Conservation (phyloP, 64 coral and sea anemone genomes). For the Montipora capricornis region DNA sequence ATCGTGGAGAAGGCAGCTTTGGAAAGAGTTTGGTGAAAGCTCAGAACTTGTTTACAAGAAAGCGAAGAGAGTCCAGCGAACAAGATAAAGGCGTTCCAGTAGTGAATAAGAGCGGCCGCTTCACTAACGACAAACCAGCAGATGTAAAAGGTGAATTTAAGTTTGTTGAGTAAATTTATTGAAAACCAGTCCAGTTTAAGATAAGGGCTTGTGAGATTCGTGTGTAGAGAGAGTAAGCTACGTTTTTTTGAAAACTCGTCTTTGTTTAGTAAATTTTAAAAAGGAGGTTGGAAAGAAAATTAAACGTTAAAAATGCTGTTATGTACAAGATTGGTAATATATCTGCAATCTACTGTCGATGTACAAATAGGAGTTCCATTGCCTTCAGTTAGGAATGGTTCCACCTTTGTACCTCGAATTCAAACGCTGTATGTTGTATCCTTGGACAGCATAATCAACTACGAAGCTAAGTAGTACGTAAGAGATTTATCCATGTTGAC, state of each 20-base stretch:
- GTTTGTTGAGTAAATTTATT: not conserved
- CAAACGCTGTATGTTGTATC: too few relatives aligned
- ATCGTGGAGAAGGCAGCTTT: constrained; percentile 80
- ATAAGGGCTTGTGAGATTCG: not conserved
- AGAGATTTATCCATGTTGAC: too few relatives aligned
- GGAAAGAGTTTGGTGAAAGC: constrained; percentile 80
- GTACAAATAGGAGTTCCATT: not conserved
- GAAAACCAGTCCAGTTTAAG: not conserved
- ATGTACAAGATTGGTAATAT: too few relatives aligned
- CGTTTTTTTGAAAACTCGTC: too few relatives aligned
- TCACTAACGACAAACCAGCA: constrained; percentile 18
- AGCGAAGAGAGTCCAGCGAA: constrained; percentile 79
- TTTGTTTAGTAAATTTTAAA: too few relatives aligned
- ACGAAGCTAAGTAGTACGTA: not conserved
- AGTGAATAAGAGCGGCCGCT: constrained; percentile 50
- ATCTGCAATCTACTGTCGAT: too few relatives aligned
- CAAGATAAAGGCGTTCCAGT: constrained; percentile 59
- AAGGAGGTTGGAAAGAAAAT: too few relatives aligned
- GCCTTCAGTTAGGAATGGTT: too few relatives aligned
- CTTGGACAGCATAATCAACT: not conserved
- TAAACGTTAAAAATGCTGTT: too few relatives aligned
- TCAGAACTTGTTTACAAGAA: constrained; percentile 78
- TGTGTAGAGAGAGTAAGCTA: too few relatives aligned
- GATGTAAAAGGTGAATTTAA: constrained; percentile 81
- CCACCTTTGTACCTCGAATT: too few relatives aligned